Evolutionary conservation across 2,888 invertebrate species (phyloP).

Genomic region (Eledone cirrhosa): DNA sequence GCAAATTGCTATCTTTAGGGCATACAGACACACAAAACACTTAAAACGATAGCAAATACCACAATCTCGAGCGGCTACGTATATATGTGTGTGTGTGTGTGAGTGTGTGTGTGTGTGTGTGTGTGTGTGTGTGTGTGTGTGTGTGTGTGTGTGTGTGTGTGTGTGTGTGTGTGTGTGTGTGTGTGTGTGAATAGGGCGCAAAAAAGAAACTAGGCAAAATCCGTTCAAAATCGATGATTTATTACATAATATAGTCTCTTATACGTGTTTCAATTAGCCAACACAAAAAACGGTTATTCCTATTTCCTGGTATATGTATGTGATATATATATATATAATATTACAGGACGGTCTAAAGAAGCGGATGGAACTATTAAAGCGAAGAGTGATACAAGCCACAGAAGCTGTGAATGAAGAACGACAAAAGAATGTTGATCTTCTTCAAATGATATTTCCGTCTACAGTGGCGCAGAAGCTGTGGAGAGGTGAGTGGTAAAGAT

Average conservation of each 20-base stretch:
- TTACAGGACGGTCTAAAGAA: constrained; percentile 73
- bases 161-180: not conserved
- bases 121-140: constrained; percentile 8
- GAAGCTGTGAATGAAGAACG: constrained; percentile 90
- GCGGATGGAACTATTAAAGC: constrained; percentile 89
- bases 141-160: not conserved
- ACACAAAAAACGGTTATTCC: too few species aligned
- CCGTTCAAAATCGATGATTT: too few species aligned
- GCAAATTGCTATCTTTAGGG: too few species aligned
- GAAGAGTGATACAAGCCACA: constrained; percentile 91
- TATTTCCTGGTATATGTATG: too few species aligned
- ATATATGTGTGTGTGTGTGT: not conserved
- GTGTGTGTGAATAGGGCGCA: too few species aligned
- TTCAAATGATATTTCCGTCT: constrained; percentile 93
- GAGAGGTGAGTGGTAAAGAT: constrained; percentile 76
- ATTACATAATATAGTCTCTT: too few species aligned
- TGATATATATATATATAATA: not conserved
- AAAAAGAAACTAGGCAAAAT: not conserved
- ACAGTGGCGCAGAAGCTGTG: constrained; percentile 92
- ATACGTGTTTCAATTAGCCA: too few species aligned
- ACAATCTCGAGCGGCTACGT: not conserved
- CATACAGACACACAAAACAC: too few species aligned
- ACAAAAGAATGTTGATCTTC: constrained; percentile 91
- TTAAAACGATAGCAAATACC: not conserved
- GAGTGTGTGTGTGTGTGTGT: not conserved